phyloP scores from a whole-genome alignment of 2,888 invertebrate genomes.

The Camponotus fellah region DNA sequence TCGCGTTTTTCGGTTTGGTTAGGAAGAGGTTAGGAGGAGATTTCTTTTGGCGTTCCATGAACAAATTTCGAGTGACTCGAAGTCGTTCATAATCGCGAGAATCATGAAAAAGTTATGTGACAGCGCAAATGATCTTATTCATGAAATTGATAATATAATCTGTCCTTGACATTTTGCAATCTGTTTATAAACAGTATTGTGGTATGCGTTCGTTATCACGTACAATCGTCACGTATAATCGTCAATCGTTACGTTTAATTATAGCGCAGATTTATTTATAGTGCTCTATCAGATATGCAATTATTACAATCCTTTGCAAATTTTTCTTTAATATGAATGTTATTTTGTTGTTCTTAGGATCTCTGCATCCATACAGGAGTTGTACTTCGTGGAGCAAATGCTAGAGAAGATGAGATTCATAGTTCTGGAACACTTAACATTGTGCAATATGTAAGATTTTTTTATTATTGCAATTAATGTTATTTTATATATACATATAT shows the following conservation, averaged over 20 bases:
- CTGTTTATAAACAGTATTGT: neutral
- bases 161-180: neutral
- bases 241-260: neutral
- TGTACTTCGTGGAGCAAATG: conserved; percentile 89
- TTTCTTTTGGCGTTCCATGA: neutral
- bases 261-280: neutral
- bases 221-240: neutral
- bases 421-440: conserved; percentile 90
- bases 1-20: neutral
- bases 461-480: conserved; percentile 15
- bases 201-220: neutral
- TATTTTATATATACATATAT: neutral
- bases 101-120: neutral
- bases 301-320: neutral
- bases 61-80: neutral
- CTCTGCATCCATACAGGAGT: conserved; percentile 94
- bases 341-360: conserved; percentile 86
- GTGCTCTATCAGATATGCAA: neutral
- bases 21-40: conserved; percentile 26
- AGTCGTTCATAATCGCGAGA: neutral
- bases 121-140: neutral
- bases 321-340: neutral
- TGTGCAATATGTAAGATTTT: conserved; percentile 88
- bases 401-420: conserved; percentile 88
- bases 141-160: neutral